Conservation (phyloP, 2,797 vertebrate genomes). For the Takifugu rubripes region DNA sequence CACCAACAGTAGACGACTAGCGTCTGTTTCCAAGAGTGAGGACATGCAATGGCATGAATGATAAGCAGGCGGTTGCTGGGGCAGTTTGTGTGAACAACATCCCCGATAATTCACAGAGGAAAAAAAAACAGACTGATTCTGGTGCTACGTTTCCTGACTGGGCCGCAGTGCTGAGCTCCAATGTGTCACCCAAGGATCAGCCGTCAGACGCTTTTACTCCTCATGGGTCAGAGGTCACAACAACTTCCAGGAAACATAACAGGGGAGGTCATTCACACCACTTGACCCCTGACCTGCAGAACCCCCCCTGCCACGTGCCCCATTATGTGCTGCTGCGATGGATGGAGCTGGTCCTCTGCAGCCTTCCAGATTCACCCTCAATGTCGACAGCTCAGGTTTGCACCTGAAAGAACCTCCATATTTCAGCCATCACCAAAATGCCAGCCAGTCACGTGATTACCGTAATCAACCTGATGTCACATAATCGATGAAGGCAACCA, state of each 20-base stretch:
- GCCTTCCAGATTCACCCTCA: constrained; percentile 11
- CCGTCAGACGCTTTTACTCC: constrained; percentile 24
- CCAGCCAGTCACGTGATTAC: neutral
- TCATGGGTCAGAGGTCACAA: constrained; percentile 54
- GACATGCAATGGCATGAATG: constrained; percentile 36
- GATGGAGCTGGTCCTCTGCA: neutral
- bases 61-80: constrained; percentile 20
- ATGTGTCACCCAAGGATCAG: constrained; percentile 30
- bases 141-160: no score
- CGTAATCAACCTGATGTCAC: neutral
- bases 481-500: neutral
- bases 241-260: constrained; percentile 63
- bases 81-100: constrained; percentile 1
- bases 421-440: constrained; percentile 9
- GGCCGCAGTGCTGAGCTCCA: neutral
- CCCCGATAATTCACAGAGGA: no score
- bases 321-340: constrained; percentile 21
- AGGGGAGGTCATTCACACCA: constrained; percentile 58
- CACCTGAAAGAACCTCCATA: constrained; percentile 21
- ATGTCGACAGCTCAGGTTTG: constrained; percentile 13
- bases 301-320: constrained; percentile 20
- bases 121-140: no score
- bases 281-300: constrained; percentile 62
- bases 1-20: neutral
- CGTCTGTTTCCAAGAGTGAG: constrained; percentile 39